Base-by-base conservation (phyloP, 2,888 invertebrate species). In the Heliconius cydno region DNA sequence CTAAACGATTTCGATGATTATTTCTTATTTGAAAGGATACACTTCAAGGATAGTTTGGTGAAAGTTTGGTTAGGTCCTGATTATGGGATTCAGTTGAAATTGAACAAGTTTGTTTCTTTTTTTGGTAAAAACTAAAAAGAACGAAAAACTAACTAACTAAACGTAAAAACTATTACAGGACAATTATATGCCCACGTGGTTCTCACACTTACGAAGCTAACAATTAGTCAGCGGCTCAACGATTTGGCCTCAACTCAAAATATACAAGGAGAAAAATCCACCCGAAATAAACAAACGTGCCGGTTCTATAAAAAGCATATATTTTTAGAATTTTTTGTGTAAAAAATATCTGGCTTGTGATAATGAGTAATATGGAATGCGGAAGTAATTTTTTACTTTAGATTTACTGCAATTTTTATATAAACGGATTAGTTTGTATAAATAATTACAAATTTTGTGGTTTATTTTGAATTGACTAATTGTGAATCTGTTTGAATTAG, bases 241-340 rank as follows among this genome's bases (percentile, higher is more conserved):
- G 60, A 63, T 25, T 76, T 79, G 70, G 76, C 75, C 75, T 13
- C 22, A 70, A 67, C 57, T 76, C 79, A 79, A 79, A 76, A 76
- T 70, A 63, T 75, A 60, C 41, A 65, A 57, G 34, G n/a, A 73
- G 70, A 70, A 70, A 65, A 66, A 66, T 78, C 52, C 41, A 52
- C 73, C 34, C 25, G 70, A 52, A 78, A 66, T 41, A 52, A 65
- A 60, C 57, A 46, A 63, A 68, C 78, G 74, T 74, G 74, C 74
- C 78, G 57, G 57, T 57, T 74, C 65, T 77, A 73, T 74, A 75
- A 75, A 46, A 65, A 65, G 46, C 28, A 65, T 75, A 28, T 75
- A 75, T 65, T 75, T 75, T 75, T 46, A 65, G 46, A 72, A 22
- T 3, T 70, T 68, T 67, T 41, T 19, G 41, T 38, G 60, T n/a